A percentile compares a stretch with the other conserved stretches of the same genome.
phyloP scores from a whole-genome alignment of 2,888 invertebrate genomes.

The Byasa hedistus region DNA sequence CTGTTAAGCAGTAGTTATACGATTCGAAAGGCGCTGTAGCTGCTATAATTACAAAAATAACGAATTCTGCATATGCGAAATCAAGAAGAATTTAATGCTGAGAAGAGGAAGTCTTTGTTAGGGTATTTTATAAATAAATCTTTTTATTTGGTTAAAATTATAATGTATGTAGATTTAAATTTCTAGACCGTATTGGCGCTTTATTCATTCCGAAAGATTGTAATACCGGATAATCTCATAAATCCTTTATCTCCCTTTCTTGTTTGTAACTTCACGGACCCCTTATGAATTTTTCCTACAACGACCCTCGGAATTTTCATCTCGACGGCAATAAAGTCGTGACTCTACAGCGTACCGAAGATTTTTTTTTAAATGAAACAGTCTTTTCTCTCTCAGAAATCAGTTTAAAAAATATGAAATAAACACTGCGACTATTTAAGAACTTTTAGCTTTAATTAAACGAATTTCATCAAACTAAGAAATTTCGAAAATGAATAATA shows the following conservation, averaged over 20 bases:
- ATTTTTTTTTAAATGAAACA: constrained; percentile 13
- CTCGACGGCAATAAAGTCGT: constrained; percentile 19
- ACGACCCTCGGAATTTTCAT: constrained; percentile 23
- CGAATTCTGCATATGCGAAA: too few relatives aligned
- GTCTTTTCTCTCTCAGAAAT: not conserved
- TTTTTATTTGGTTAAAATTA: too few relatives aligned
- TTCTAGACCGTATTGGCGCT: too few relatives aligned
- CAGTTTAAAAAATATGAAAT: not conserved
- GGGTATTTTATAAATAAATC: too few relatives aligned
- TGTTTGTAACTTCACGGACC: constrained; percentile 18
- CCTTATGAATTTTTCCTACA: constrained; percentile 23
- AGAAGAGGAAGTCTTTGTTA: too few relatives aligned
- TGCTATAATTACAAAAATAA: too few relatives aligned
- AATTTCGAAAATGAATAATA: not conserved
- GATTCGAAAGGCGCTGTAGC: too few relatives aligned
- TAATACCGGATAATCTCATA: constrained; percentile 16
- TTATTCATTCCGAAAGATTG: not conserved
- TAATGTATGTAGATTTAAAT: too few relatives aligned
- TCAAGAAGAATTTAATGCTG: too few relatives aligned
- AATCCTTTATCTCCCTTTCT: constrained; percentile 17
- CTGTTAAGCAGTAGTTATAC: too few relatives aligned
- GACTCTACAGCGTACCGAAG: constrained; percentile 9
- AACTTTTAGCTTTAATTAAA: not conserved
- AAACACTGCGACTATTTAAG: not conserved
- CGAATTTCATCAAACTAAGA: not conserved